phyloP scores from a whole-genome alignment of 92 coral and sea anemone species.

The Virgularia gustaviana region DNA sequence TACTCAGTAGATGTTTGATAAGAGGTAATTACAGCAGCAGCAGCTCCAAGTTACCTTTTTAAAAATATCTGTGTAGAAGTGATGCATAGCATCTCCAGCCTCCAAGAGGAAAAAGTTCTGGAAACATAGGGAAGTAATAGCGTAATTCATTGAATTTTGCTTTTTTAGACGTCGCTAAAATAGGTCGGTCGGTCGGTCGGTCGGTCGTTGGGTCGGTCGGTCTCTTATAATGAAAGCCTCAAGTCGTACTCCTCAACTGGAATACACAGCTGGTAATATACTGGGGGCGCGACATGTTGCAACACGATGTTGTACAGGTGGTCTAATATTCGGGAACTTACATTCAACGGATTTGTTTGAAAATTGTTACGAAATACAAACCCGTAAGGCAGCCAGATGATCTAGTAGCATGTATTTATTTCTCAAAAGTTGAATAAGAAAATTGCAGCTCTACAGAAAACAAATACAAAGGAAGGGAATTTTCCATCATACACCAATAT shows the following conservation, averaged over 20 bases:
- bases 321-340: too few relatives aligned
- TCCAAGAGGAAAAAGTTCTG: conserved; percentile 87
- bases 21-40: not conserved
- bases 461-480: not conserved
- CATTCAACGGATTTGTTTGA: too few relatives aligned
- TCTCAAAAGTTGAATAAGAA: conserved; percentile 62
- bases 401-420: conserved; percentile 74
- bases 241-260: too few relatives aligned
- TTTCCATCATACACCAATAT: too few relatives aligned
- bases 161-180: too few relatives aligned
- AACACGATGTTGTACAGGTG: too few relatives aligned
- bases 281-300: too few relatives aligned
- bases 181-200: too few relatives aligned
- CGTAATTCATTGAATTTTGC: not conserved
- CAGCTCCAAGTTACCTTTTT: conserved; percentile 56
- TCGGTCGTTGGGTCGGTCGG: too few relatives aligned
- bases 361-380: too few relatives aligned
- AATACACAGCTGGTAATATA: too few relatives aligned
- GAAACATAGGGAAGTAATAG: not conserved
- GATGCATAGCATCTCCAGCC: conserved; percentile 98
- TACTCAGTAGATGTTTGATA: not conserved
- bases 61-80: conserved; percentile 83
- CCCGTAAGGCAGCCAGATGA: conserved; percentile 92
- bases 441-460: conserved; percentile 63
- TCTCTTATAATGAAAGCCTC: too few relatives aligned